Base-by-base conservation (phyloP, 2,797 vertebrate species). In the Catostomus latipinnis region DNA sequence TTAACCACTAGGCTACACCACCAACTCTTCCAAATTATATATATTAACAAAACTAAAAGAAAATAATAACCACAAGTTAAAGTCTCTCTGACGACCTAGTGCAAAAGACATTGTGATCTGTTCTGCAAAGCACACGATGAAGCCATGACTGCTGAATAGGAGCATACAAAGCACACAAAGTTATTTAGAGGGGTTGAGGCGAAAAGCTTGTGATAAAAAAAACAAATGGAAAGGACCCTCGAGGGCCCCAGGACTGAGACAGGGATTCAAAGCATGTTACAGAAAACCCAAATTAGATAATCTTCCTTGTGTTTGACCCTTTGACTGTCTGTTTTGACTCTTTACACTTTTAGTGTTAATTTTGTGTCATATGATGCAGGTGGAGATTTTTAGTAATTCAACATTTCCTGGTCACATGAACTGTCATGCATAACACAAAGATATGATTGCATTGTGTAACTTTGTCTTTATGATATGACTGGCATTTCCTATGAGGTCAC, bases 201-300 rank as follows among this genome's bases (percentile, higher is more conserved):
- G 34, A 18, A 16, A 11, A 78, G 86, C 86, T 88, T 88, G 77
- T 88, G 88, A 88, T 82, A 7, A 4, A 22, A 22, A 71, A 61
- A 81, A 65, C 72, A 49, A 81, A 61, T 76, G 49, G 12, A 69
- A 84, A 78, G 10, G 58, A 84, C 61, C 76, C 86, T 65, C 34
- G 4, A 13, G 83, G 81, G 65, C 79, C 53, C 18, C 65, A 53
- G 79, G 14, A 82, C 45, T 8, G 10, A 83, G 72, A 85, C 75
- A 76, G 18, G 22, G 57, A 60, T 78, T 80, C 54, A 73, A 66
- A 50, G 11, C 12, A 52, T 45, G 34, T 92, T 92, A 91, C 90
- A 91, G 85, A 87, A 89, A 84, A 82, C 74, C 53, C 63, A 81
- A 82, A 90, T 89, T 84, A 89, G 84, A 91, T 89, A 80, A 90